These are phyloP conservation scores for Erannis defoliaria DNA, from an alignment of 2,888 invertebrate genomes.

Conservation along the genomic window DNA sequence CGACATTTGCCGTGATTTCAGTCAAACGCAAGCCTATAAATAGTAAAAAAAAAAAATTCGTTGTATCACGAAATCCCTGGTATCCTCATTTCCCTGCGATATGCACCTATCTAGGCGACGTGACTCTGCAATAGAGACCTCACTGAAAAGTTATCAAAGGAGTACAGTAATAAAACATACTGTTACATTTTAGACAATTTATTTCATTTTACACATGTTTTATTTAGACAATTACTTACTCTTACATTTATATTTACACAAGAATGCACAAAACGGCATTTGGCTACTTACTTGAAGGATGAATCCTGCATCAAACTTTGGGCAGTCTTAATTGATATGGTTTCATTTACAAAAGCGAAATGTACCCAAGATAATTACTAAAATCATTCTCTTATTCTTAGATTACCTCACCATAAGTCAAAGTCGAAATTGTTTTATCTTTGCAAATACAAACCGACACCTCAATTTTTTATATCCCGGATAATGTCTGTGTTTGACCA, in stretches of 20 bases:
- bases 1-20: too few species aligned
- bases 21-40: too few species aligned
- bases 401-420: background rate
- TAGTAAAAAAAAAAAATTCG: too few species aligned
- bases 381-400: conserved; percentile 43
- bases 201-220: conserved; percentile 86
- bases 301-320: conserved; percentile 42
- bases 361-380: conserved; percentile 51
- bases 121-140: too few species aligned
- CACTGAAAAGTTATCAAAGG: too few species aligned
- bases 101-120: too few species aligned
- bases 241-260: conserved; percentile 81
- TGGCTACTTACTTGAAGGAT: conserved; percentile 49
- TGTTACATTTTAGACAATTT: conserved; percentile 82
- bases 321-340: conserved; percentile 73
- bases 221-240: conserved; percentile 71
- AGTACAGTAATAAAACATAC: conserved; percentile 43
- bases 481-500: too few species aligned
- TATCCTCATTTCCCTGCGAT: too few species aligned
- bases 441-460: background rate
- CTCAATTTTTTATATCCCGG: background rate
- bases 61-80: too few species aligned
- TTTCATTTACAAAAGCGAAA: conserved; percentile 64
- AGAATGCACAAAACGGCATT: conserved; percentile 78
- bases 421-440: background rate